Base-by-base conservation (phyloP, 2,888 invertebrate genomes). In the Volucella inflata region DNA sequence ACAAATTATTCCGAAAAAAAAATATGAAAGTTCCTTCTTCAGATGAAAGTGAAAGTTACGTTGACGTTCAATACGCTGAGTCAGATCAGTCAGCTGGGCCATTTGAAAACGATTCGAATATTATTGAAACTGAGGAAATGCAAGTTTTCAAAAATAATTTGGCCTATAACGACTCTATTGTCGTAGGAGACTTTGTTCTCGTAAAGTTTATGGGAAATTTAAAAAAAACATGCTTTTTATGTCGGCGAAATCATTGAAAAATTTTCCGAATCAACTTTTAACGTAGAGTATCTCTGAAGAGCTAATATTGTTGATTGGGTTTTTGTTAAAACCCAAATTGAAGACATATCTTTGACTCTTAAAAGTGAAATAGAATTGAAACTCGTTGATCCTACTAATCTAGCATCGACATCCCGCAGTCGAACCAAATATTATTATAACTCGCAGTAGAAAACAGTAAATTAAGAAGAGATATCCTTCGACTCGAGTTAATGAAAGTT, bases 181-280 rank as follows among this genome's bases (percentile, higher is more conserved):
- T 8, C 9, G 38, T 57, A 36, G 57, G 38, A 57, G n/a, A 38
- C 53, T 57, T n/a, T 11, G 42, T 44, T 14, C 16, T 60, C 40
- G 60, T 60, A 17, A 60, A 44, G 12, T 60, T 42, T 16, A 8
- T 17, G 1, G 17, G 10, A 0, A 60, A 60, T 60, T 17, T 60
- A n/a, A 44, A 60, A 60, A 60, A 10, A 42, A 17, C 12, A 60
- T 42, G n/a, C n/a, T 17, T 55, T 55, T 55, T 55, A 55, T 55
- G 55, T 55, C 8, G 55, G 36, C 11, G 12, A 8, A n/a, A 14
- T n/a, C 12, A 55, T 14, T 55, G 36, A 36, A 3, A 59, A 42
- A 40, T 59, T 42, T 42, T 8, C 16, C 12, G 60, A 60, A n/a
- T 12, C 17, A n/a, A 17, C 60, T 60, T 11, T 17, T 12, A 60